phyloP scores from a whole-genome alignment of 53 echinoderm and acorn worm genomes.

The Temnopleurus reevesii region DNA sequence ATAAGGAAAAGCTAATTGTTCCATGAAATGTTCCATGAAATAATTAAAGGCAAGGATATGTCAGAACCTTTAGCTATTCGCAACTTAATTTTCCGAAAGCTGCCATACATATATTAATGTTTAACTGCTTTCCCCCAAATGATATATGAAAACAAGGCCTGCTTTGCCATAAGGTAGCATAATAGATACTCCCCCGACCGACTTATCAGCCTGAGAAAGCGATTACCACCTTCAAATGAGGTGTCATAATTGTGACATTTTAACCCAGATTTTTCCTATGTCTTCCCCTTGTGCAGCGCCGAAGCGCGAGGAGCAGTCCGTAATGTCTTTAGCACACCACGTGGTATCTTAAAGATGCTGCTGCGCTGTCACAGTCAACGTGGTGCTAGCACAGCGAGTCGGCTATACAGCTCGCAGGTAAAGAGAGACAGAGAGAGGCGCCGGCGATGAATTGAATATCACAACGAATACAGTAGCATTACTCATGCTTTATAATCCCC shows the following conservation, averaged over 20 bases:
- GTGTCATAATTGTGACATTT: slow-evolving; percentile 62
- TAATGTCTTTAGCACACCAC: slow-evolving; percentile 31
- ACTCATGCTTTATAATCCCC: background rate
- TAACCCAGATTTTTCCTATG: slow-evolving; percentile 48
- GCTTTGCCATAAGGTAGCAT: slow-evolving; percentile 7
- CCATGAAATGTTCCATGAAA: too few species aligned
- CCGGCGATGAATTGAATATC: slow-evolving; percentile 11
- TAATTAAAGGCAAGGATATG: too few species aligned
- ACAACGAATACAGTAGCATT: slow-evolving; percentile 6
- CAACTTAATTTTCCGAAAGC: background rate
- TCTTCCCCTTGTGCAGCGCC: slow-evolving; percentile 9
- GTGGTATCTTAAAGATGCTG: background rate
- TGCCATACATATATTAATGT: slow-evolving; percentile 21
- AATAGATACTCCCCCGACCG: slow-evolving; percentile 23
- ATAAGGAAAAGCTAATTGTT: too few species aligned
- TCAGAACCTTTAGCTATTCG: background rate
- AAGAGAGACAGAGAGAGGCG: background rate
- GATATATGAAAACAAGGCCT: background rate
- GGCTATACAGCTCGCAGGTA: background rate
- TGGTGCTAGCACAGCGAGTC: background rate
- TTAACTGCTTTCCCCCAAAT: background rate
- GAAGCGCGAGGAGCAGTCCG: background rate
- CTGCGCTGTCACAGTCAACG: background rate
- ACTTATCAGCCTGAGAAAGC: slow-evolving; percentile 39
- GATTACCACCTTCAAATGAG: slow-evolving; percentile 54